Percentiles rank a stretch among this genome's conserved stretches.
These are phyloP conservation scores for Perithous albicinctus DNA, from an alignment of 2,888 invertebrate genomes.

Conservation along the genomic window DNA sequence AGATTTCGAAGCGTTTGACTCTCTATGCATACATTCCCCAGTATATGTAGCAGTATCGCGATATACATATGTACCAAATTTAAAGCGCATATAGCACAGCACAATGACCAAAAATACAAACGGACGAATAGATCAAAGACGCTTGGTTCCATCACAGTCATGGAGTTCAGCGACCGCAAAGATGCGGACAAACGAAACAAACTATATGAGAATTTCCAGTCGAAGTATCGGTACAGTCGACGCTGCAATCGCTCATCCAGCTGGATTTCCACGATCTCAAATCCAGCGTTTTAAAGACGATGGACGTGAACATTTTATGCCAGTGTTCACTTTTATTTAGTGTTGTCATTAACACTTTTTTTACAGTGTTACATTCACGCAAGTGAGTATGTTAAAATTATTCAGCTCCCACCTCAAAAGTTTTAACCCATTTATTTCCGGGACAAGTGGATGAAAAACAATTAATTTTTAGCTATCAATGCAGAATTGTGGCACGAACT, in stretches of 20 bases:
- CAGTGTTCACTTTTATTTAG: too few species aligned
- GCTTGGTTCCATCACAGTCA: slow-evolving; percentile 2
- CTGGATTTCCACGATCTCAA: neutral
- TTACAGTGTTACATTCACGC: too few species aligned
- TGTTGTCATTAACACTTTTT: too few species aligned
- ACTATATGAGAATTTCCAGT: neutral
- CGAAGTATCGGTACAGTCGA: neutral
- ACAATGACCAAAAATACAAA: slow-evolving; percentile 3
- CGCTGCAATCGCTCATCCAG: neutral
- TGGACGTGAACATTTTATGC: too few species aligned
- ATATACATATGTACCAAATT: neutral
- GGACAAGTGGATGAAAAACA: too few species aligned
- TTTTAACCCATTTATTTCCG: too few species aligned
- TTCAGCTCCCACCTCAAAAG: too few species aligned
- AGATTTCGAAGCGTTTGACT: slow-evolving; percentile 6
- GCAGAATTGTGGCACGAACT: too few species aligned
- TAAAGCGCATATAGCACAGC: neutral
- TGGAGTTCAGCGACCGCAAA: slow-evolving; percentile 5
- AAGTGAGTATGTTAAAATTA: too few species aligned
- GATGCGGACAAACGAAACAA: neutral
- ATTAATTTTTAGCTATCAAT: too few species aligned
- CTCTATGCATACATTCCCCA: neutral
- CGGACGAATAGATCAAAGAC: slow-evolving; percentile 18
- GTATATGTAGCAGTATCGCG: neutral
- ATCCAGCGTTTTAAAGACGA: too few species aligned